Evolutionary conservation across 2,888 invertebrate genomes (phyloP), one percentile per base, ranked within the genome.

Genomic region (Chrysopilus asiliformis): DNA sequence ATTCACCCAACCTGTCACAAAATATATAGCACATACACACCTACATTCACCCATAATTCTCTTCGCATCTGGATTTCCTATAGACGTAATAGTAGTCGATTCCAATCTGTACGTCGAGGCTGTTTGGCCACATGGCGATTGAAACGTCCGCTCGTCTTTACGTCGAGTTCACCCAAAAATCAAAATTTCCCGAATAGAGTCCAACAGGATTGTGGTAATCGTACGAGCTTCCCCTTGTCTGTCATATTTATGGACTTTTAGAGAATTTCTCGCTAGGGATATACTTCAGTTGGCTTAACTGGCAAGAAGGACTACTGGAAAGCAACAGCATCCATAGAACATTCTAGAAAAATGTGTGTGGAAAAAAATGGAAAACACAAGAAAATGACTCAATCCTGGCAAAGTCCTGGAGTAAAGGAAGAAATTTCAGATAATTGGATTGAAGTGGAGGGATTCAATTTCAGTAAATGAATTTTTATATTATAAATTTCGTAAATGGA

Each of bases 151-250:
- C n/a, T n/a, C n/a, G n/a, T n/a, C n/a, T n/a, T n/a, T n/a, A n/a
- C n/a, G n/a, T n/a, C n/a, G n/a, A n/a, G n/a, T n/a, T n/a, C n/a
- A n/a, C n/a, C n/a, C n/a, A n/a, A n/a, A n/a, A n/a, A n/a, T n/a
- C n/a, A n/a, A n/a, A n/a, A n/a, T n/a, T n/a, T n/a, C n/a, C n/a
- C n/a, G n/a, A n/a, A n/a, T n/a, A n/a, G n/a, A n/a, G n/a, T n/a
- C n/a, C n/a, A n/a, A n/a, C n/a, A n/a, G n/a, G n/a, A n/a, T n/a
- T n/a, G n/a, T n/a, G n/a, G n/a, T n/a, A n/a, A n/a, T n/a, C n/a
- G n/a, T n/a, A n/a, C n/a, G n/a, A n/a, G n/a, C n/a, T 22, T 22
- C 34, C 39, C 35, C 41, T 41, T 43, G 40, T 42, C 34, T 40
- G 37, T 36, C 39, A 36, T 26, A 24, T 28, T 22, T 20, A 34